Evolutionary conservation across 2,888 invertebrate genomes (phyloP).

Genomic region (Agrypnus murinus): DNA sequence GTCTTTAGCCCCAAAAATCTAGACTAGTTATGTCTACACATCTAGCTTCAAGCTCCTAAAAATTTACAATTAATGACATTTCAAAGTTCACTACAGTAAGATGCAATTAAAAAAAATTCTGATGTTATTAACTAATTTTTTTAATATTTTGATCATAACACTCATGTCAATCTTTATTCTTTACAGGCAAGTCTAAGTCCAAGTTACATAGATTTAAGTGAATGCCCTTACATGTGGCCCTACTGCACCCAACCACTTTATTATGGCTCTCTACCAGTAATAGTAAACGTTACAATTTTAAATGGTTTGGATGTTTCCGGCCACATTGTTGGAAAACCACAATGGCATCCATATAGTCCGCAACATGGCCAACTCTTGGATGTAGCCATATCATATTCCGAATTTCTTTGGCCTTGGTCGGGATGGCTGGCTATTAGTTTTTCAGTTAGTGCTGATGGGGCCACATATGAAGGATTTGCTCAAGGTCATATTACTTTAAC

Average conservation of each 20-base stretch:
- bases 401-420: constrained; percentile 96
- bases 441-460: constrained; percentile 78
- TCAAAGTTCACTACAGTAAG: too few species aligned
- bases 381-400: constrained; percentile 85
- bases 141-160: too few species aligned
- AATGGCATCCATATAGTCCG: constrained; percentile 92
- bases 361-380: constrained; percentile 87
- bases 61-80: too few species aligned
- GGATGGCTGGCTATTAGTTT: constrained; percentile 93
- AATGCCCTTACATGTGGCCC: constrained; percentile 99
- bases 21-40: too few species aligned
- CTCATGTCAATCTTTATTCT: too few species aligned
- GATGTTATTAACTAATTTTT: too few species aligned
- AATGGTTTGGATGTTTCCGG: constrained; percentile 96
- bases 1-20: too few species aligned
- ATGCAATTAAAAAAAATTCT: too few species aligned
- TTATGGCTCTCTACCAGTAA: constrained; percentile 88
- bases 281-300: constrained; percentile 94
- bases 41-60: too few species aligned
- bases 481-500: constrained; percentile 89
- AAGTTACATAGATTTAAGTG: constrained; percentile 93
- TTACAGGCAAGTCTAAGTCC: constrained; percentile 80
- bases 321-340: constrained; percentile 80
- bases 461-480: constrained; percentile 84
- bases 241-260: constrained; percentile 97